Base-by-base conservation (phyloP, 2,888 invertebrate genomes). In the Xestoiulus laeticollis region DNA sequence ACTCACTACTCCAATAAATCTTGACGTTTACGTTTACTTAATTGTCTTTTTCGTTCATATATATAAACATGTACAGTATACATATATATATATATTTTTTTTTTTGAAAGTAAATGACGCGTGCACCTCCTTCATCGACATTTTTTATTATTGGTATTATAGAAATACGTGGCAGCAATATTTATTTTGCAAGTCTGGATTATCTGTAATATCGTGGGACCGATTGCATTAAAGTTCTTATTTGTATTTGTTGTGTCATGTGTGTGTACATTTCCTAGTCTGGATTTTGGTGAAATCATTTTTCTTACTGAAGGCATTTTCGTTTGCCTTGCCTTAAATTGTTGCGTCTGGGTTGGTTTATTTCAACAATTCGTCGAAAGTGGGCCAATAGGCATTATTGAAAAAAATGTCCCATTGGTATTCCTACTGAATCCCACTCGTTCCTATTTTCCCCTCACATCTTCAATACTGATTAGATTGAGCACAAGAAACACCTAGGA, bases 391-490 rank as follows among this genome's bases (percentile, higher is more conserved):
- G 22, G 8, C n/a, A 59, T 22, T 22, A 68, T 68, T 68, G 68
- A 68, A 68, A 68, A 38, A 53, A 19, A 68, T 68, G 68, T 68
- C 68, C 68, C 68, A 68, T 68, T 68, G 68, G 68, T 68, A 68
- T 68, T 68, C 68, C n/a, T 8, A 22, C 68, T 68, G 68, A 68
- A 68, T 68, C 26, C 68, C 68, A 8, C 59, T 68, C 26, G 22
- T 68, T 68, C 22, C 22, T 68, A n/a, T n/a, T 68, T 68, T 68
- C 68, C 22, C 8, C 68, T 68, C 68, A 22, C 68, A 26, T 68
- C 68, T 22, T 22, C 68, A 68, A 68, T 68, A 68, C 68, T 68
- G 68, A 68, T 68, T 68, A n/a, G 68, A 68, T 68, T 22, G 68
- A 26, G 68, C 22, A 68, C 22, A 22, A 68, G 68, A 1, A 68